A percentile compares a stretch with the other conserved stretches of the same genome.
phyloP scores from a whole-genome alignment of 2,113 vertebrate species.

The Phalacrocorax pelagicus region DNA sequence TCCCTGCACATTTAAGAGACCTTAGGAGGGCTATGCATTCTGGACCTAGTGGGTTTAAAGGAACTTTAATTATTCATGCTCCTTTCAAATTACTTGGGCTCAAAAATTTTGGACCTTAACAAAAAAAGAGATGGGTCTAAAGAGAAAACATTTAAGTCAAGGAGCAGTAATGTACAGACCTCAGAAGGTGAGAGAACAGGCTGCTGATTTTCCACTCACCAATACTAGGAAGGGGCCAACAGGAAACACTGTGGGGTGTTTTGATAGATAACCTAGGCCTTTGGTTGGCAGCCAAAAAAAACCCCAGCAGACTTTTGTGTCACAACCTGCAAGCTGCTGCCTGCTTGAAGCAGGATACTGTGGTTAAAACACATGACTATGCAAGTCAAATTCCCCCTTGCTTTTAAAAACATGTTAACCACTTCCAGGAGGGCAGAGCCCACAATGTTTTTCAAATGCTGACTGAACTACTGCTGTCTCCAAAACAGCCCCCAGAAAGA shows the following conservation, averaged over 20 bases:
- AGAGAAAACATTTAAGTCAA: neutral
- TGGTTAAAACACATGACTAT: neutral
- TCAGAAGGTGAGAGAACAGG: neutral
- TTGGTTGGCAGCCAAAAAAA: neutral
- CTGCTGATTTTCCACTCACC: neutral
- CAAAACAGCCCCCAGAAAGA: neutral
- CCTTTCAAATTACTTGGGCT: neutral
- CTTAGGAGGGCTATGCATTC: neutral
- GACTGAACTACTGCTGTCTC: neutral
- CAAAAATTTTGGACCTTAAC: neutral
- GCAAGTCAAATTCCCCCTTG: neutral
- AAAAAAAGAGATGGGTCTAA: neutral
- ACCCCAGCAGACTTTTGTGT: neutral
- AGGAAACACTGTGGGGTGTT: neutral
- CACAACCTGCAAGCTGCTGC: neutral
- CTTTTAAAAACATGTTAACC: neutral
- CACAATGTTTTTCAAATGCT: neutral
- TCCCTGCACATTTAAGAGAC: neutral
- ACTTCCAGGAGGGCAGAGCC: neutral
- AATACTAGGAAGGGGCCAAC: neutral
- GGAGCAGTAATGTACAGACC: neutral
- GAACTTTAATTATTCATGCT: neutral
- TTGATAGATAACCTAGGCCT: neutral
- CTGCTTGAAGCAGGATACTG: neutral
- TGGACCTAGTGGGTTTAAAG: neutral